phyloP scores from a whole-genome alignment of 2,888 invertebrate genomes.

The Asteroscopus sphinx region DNA sequence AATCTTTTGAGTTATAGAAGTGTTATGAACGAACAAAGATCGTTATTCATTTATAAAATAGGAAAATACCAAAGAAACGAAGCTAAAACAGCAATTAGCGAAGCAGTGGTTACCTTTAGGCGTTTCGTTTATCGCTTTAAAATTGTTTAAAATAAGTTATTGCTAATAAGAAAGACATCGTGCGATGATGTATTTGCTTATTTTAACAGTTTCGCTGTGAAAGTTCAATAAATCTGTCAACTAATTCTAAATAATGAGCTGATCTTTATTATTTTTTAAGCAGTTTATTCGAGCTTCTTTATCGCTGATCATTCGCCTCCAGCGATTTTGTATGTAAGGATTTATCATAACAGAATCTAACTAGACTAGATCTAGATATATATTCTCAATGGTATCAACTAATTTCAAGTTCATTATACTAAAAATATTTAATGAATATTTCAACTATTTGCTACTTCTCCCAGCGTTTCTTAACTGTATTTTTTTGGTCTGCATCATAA shows the following conservation, averaged over 20 bases:
- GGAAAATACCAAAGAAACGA: slow-evolving; percentile 22
- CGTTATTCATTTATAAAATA: slow-evolving; percentile 30
- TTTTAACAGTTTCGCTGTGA: slow-evolving; percentile 25
- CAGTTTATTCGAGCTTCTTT: slow-evolving; percentile 30
- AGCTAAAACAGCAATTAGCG: slow-evolving; percentile 30
- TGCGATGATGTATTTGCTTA: slow-evolving; percentile 41
- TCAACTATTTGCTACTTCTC: too few relatives aligned
- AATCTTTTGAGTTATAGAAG: slow-evolving; percentile 30
- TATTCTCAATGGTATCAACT: background rate
- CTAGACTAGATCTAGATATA: background rate
- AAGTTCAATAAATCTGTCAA: slow-evolving; percentile 49
- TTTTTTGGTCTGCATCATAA: too few relatives aligned
- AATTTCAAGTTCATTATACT: background rate
- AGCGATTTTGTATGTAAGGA: background rate
- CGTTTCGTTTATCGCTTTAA: slow-evolving; percentile 21
- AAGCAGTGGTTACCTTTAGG: slow-evolving; percentile 29
- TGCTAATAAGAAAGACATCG: slow-evolving; percentile 41
- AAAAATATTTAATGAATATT: too few relatives aligned
- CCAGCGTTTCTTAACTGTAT: too few relatives aligned
- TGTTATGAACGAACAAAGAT: slow-evolving; percentile 20
- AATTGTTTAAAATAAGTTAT: slow-evolving; percentile 45
- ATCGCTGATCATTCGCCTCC: slow-evolving; percentile 2
- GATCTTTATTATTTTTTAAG: slow-evolving; percentile 49
- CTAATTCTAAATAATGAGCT: slow-evolving; percentile 51
- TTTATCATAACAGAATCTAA: background rate